phyloP scores from a whole-genome alignment of 2,888 invertebrate species.

The Cylindroiulus punctatus region DNA sequence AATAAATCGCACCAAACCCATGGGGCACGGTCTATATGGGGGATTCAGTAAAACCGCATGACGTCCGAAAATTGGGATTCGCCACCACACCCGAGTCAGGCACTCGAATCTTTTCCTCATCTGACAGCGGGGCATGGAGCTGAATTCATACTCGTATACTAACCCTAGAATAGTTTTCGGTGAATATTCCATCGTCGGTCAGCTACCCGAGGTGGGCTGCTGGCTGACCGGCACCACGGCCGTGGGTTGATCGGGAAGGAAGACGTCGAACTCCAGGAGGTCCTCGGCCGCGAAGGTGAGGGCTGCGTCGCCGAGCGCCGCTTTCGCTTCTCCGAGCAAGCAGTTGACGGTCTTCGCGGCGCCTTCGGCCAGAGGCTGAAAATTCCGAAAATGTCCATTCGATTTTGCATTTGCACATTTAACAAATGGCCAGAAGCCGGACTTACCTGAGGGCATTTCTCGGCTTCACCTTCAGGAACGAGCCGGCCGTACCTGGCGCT shows the following conservation, averaged over 20 bases:
- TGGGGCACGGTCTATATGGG: no score
- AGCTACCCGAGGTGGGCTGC: not conserved
- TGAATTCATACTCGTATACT: no score
- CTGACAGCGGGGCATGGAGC: no score
- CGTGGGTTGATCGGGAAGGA: not conserved
- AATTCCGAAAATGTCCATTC: not conserved
- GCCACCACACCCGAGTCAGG: no score
- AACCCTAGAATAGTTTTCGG: no score
- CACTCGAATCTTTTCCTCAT: no score
- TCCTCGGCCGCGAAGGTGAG: constrained; percentile 40
- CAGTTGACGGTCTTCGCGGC: not conserved
- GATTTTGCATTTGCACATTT: not conserved
- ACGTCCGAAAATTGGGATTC: no score
- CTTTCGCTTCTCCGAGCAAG: not conserved
- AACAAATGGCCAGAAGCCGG: not conserved
- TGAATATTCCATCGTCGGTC: no score
- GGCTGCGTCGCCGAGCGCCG: not conserved
- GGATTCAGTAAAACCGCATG: no score
- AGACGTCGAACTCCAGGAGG: constrained; percentile 16
- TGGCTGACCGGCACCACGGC: not conserved
- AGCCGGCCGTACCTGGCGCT: constrained; percentile 64
- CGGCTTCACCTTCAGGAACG: not conserved
- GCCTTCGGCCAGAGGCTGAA: not conserved
- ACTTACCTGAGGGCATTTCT: constrained; percentile 3
- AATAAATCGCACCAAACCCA: no score